Evolutionary conservation across 2,888 invertebrate genomes (phyloP), one percentile per base, ranked within the genome.

Genomic region (Thymelicus lineola): DNA sequence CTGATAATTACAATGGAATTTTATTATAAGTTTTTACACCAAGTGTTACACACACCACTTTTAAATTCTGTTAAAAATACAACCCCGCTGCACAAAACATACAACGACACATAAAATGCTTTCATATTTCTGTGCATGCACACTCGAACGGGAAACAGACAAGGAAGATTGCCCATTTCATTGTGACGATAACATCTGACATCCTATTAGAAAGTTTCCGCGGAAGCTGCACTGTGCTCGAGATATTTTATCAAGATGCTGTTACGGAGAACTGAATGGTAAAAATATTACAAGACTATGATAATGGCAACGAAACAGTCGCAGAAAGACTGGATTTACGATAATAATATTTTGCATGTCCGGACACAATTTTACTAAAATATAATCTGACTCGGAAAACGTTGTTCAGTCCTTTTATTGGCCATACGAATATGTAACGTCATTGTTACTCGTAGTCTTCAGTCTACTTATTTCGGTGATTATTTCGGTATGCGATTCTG

Each of bases 111-210:
- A 35, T 14, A 55, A 28, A 55, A 28, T 35, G 35, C 2, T 55
- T 1, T 35, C 28, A 28, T 55, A 55, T 55, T 35, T 60, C 7
- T 15, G 14, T 36, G 28, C 17, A 6, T 14, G 15, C 28, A 14
- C 55, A 20, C 28, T 65, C 2, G 15, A 58, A 2, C 9, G 10
- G 38, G 58, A 12, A 55, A 55, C 50, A 5, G 38, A 38, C 17
- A 55, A 55, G 38, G 67, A 61, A 53, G 55, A 67, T 67, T 55
- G 61, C 45, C 67, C 17, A 55, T 67, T 67, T 62, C 62, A 46
- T 62, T 62, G 7, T 36, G 6, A 46, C 36, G 62, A 69, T 69
- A 69, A 57, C 35, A 69, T 69, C 68, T n/a, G 68, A 63, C 68
- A 58, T 69, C 46, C 62, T 63, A 69, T 63, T 69, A 63, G 62